Percentiles rank a stretch among this genome's conserved stretches.
Evolutionary conservation across 2,113 vertebrate genomes (phyloP).

Genomic region (Bubo scandiacus): DNA sequence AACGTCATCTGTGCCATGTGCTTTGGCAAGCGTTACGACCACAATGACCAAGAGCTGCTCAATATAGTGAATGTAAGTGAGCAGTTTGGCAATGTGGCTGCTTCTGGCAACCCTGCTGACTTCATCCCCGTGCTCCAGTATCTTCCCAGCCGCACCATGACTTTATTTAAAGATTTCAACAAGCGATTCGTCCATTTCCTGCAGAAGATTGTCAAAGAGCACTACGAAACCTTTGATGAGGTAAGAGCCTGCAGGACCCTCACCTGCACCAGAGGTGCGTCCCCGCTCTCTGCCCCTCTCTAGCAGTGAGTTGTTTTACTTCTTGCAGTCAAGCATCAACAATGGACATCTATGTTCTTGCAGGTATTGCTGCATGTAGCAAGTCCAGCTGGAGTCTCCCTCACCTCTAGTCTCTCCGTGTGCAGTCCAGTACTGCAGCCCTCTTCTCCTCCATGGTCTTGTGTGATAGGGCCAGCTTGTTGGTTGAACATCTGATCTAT

Average conservation of each 20-base stretch:
- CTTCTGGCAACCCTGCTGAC: constrained; percentile 80
- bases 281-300: neutral
- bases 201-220: constrained; percentile 77
- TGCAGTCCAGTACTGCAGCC: neutral
- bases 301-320: accelerated
- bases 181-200: constrained; percentile 70
- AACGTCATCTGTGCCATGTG: constrained; percentile 88
- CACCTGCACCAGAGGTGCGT: neutral
- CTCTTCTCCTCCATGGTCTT: neutral
- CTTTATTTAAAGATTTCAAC: constrained; percentile 76
- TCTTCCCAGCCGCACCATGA: constrained; percentile 79
- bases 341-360: neutral
- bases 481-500: neutral
- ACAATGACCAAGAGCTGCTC: constrained; percentile 81
- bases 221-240: constrained; percentile 81
- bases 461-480: neutral
- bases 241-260: constrained; percentile 60
- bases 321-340: neutral
- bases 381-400: neutral
- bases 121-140: constrained; percentile 86
- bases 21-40: constrained; percentile 82
- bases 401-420: neutral
- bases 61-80: constrained; percentile 67
- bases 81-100: constrained; percentile 68
- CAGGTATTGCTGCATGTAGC: neutral